Evolutionary conservation across 2,797 vertebrate genomes (phyloP).

Genomic region (Sebastes minor): DNA sequence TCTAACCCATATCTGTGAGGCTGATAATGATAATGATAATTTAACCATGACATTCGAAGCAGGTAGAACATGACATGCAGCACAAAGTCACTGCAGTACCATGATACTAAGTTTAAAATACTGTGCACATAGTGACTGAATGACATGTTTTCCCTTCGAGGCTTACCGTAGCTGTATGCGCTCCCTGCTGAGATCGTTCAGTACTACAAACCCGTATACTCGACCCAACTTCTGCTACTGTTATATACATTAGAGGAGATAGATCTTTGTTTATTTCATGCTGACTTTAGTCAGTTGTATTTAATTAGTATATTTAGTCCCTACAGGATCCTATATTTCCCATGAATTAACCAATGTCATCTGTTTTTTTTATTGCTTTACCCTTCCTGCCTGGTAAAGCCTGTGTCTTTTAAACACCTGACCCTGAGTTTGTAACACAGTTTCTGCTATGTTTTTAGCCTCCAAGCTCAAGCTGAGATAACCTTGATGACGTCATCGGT

Average conservation of each 20-base stretch:
- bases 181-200: neutral
- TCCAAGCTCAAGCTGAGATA: neutral
- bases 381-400: too few species aligned
- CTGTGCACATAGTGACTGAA: neutral
- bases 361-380: too few species aligned
- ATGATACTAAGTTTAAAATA: neutral
- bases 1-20: neutral
- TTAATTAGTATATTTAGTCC: neutral
- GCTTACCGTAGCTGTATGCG: neutral
- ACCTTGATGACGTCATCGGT: too few species aligned
- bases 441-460: neutral
- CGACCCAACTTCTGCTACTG: neutral
- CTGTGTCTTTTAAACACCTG: neutral
- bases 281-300: neutral
- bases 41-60: neutral
- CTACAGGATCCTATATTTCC: neutral
- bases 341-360: neutral
- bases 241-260: neutral
- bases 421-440: too few species aligned
- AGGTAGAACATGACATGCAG: neutral
- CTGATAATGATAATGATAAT: neutral
- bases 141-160: neutral
- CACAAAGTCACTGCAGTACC: neutral
- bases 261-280: neutral
- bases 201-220: neutral